Conservation (phyloP, 1,140 invertebrate species). For the Hyphantria cunea region DNA sequence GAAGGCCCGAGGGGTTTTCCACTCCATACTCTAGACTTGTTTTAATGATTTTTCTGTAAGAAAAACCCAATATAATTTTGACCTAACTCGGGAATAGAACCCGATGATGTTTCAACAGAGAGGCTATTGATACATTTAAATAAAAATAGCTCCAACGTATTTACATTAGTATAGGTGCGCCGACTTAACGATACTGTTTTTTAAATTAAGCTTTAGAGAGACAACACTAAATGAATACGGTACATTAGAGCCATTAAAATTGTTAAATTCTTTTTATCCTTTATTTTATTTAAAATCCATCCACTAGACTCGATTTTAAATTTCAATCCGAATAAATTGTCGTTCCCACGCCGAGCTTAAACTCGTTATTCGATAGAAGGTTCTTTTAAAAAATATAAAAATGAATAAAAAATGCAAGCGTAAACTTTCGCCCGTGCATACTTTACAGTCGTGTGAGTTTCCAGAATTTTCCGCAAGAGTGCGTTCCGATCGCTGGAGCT, state of each 20-base stretch:
- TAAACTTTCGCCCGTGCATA: constrained; percentile 53
- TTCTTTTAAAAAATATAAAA: constrained; percentile 25
- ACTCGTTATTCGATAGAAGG: constrained; percentile 20
- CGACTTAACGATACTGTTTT: no score
- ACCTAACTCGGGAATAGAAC: no score
- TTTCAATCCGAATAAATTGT: constrained; percentile 28
- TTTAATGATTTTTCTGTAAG: no score
- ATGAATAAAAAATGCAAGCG: constrained; percentile 43
- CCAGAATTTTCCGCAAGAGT: constrained; percentile 52
- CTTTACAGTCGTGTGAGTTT: constrained; percentile 49
- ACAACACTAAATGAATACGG: no score
- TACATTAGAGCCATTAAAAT: background rate
- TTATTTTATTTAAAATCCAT: constrained; percentile 1
- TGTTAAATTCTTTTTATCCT: background rate
- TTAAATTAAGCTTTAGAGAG: no score
- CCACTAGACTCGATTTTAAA: constrained; percentile 6
- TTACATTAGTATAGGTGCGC: no score
- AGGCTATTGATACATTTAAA: no score
- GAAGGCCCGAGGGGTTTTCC: no score
- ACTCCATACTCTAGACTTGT: no score
- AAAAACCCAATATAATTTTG: no score
- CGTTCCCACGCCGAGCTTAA: constrained; percentile 23
- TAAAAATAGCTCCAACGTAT: no score
- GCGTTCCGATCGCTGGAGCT: constrained; percentile 36
- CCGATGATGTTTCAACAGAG: no score